Evolutionary conservation across 2,113 vertebrate genomes (phyloP).

Genomic region (Halichoeres trimaculatus): DNA sequence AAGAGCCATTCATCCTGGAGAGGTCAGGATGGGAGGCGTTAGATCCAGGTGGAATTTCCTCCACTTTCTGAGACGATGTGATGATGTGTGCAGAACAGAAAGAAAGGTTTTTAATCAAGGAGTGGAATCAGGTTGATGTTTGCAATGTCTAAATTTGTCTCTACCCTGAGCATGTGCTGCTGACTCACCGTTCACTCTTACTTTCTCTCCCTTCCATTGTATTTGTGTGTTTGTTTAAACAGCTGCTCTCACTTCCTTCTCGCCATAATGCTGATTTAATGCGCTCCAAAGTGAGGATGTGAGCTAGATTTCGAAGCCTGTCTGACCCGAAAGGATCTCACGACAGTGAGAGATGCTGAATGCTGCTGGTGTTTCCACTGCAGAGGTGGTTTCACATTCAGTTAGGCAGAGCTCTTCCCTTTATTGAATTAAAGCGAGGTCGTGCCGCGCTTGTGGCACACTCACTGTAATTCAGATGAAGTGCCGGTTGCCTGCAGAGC

Average conservation of each 20-base stretch:
- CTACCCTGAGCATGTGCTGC: background rate
- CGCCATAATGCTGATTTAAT: constrained; percentile 51
- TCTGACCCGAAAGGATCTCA: constrained; percentile 33
- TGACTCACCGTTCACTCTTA: constrained; percentile 16
- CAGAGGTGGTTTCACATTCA: constrained; percentile 62
- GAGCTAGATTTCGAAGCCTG: constrained; percentile 18
- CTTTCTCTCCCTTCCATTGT: background rate
- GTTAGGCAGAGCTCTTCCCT: constrained; percentile 42
- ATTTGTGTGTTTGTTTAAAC: constrained; percentile 18
- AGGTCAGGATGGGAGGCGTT: constrained; percentile 37
- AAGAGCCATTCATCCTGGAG: constrained; percentile 54
- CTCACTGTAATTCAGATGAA: constrained; percentile 53
- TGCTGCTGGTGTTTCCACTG: constrained; percentile 44
- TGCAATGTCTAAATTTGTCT: constrained; percentile 26
- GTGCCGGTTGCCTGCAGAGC: constrained; percentile 33
- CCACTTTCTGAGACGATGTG: background rate
- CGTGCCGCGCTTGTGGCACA: constrained; percentile 40
- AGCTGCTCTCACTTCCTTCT: constrained; percentile 38
- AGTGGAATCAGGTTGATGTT: background rate
- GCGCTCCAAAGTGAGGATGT: constrained; percentile 19
- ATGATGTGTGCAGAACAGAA: background rate
- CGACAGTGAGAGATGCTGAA: constrained; percentile 45
- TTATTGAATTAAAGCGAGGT: constrained; percentile 65
- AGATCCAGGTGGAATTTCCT: constrained; percentile 12
- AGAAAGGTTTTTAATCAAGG: background rate